Conservation (phyloP, 37 sponge, comb jelly and placozoan species). For the Chondrosia reniformis region DNA sequence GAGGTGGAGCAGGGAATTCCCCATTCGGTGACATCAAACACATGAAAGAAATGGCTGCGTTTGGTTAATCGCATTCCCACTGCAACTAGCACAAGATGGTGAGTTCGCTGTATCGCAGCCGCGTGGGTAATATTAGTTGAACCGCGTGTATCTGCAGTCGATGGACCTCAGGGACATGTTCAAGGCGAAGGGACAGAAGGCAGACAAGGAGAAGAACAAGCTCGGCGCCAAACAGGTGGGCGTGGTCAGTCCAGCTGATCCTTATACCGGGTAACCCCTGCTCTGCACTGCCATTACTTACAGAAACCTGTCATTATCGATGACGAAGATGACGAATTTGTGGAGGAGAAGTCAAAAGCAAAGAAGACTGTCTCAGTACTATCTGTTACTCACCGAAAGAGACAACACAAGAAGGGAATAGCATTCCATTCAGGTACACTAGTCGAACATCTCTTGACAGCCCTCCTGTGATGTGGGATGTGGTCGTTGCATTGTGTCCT, state of each 20-base stretch:
- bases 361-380: background rate
- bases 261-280: background rate
- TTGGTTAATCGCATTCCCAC: too few species aligned
- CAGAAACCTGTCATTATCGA: background rate
- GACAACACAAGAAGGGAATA: background rate
- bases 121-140: too few species aligned
- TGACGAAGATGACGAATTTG: conserved; percentile 6
- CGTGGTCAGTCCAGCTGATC: background rate
- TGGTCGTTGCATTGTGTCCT: too few species aligned
- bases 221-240: background rate
- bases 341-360: background rate
- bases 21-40: too few species aligned
- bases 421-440: background rate
- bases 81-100: too few species aligned
- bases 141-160: conserved; percentile 11
- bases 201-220: background rate
- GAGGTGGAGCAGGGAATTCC: too few species aligned
- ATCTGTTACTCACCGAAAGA: background rate
- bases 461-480: too few species aligned
- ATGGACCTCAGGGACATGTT: conserved; percentile 8
- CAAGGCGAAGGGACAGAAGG: background rate
- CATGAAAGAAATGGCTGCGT: too few species aligned
- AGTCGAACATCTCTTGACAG: too few species aligned
- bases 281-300: background rate
- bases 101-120: too few species aligned